These are phyloP conservation scores for Colletes collaris DNA, from an alignment of 2,888 invertebrate species.

Conservation along the genomic window DNA sequence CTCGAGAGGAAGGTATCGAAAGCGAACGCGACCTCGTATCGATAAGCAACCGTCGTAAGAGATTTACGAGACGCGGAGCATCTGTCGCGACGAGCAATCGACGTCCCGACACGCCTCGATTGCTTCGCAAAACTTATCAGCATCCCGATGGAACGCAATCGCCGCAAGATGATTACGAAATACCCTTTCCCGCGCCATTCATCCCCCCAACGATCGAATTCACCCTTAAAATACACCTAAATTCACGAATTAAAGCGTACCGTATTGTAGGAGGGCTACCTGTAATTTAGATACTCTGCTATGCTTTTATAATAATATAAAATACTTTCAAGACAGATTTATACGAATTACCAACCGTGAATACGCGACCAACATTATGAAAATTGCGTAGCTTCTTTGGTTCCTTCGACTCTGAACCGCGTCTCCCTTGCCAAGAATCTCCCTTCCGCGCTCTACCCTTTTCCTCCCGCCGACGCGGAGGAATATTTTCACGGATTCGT, in stretches of 20 bases:
- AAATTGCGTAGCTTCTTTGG: neutral
- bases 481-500: slow-evolving; percentile 13
- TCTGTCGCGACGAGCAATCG: slow-evolving; percentile 36
- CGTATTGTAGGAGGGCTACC: no score
- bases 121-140: slow-evolving; percentile 29
- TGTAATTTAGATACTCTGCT: neutral
- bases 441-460: neutral
- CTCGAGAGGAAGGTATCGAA: slow-evolving; percentile 28
- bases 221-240: neutral
- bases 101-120: slow-evolving; percentile 38
- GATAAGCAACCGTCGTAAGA: slow-evolving; percentile 44
- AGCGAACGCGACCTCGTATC: slow-evolving; percentile 27
- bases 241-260: neutral
- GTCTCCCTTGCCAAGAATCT: slow-evolving; percentile 5
- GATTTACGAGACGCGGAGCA: slow-evolving; percentile 49
- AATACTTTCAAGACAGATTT: slow-evolving; percentile 10
- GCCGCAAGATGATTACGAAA: slow-evolving; percentile 1
- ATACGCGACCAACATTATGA: slow-evolving; percentile 3
- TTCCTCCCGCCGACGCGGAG: neutral
- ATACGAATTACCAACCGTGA: neutral
- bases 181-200: neutral
- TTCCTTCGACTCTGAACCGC: slow-evolving; percentile 6
- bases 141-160: slow-evolving; percentile 10
- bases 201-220: neutral
- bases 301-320: no score